phyloP scores from a whole-genome alignment of 1,140 invertebrate species.

The Aphelenchoides fujianensis region DNA sequence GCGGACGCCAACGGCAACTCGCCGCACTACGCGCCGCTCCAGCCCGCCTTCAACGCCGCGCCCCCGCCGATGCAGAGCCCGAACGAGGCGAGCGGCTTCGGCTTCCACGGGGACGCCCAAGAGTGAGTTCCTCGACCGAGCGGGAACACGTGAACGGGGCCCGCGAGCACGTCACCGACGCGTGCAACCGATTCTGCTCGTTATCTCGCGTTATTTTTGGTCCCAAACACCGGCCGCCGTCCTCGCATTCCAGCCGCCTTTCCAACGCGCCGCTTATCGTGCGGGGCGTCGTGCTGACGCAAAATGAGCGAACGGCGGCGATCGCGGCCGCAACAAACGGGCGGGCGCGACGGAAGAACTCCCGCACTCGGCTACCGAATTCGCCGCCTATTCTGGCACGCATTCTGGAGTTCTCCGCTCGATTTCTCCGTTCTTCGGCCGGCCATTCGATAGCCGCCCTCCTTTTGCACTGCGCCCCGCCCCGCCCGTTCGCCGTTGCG shows the following conservation, averaged over 20 bases:
- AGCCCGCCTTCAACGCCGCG: background rate
- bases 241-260: background rate
- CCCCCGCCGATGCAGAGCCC: background rate
- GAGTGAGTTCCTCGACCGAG: background rate
- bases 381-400: too few relatives aligned
- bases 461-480: too few relatives aligned
- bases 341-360: too few relatives aligned
- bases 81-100: background rate
- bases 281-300: too few relatives aligned
- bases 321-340: too few relatives aligned
- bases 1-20: background rate
- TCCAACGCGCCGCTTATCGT: too few relatives aligned
- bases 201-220: background rate
- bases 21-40: background rate
- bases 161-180: background rate
- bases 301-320: too few relatives aligned
- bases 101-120: background rate
- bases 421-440: too few relatives aligned
- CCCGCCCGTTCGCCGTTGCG: too few relatives aligned
- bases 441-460: too few relatives aligned
- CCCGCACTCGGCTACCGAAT: too few relatives aligned
- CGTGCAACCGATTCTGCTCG: background rate
- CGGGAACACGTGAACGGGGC: background rate
- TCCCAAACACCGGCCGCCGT: background rate
- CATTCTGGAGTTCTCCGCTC: too few relatives aligned